Evolutionary conservation across 1,140 invertebrate species (phyloP), one percentile per base, ranked within the genome.

Genomic region (Aradophagus sp.): DNA sequence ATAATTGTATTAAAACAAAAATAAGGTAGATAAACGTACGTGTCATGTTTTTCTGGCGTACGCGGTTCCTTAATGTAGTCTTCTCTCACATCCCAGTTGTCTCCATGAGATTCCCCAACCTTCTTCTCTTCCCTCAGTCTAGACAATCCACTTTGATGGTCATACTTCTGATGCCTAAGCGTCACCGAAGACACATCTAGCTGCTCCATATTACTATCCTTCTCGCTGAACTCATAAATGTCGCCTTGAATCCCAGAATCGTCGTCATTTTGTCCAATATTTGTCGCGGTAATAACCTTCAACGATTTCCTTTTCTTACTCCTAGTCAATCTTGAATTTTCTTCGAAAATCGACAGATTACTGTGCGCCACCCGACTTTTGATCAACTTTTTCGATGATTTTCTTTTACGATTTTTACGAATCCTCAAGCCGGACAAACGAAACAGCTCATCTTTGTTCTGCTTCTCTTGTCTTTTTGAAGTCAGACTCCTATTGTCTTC

Each of bases 231-330:
- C 27, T 86, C 84, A 35, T 86, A 86, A 48, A 86, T 86, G 50
- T 86, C 84, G 7, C 83, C 84, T 48, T 86, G 84, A 38, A 86
- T 86, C 0, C 84, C 84, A 0, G 83, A 85, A 72, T 86, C 84
- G 20, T 86, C 84, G 11, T 86, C 84, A 8, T 79, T 82, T 23
- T 76, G 77, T 0, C 79, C 79, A 16, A 80, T 81, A 8, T 76
- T 76, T 1, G 61, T 53, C 1, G 73, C 47, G 0, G 69, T 38
- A 10, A 72, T 56, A 12, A 45, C 38, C 14, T 80, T 79, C 14
- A 77, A 69, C 39, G 50, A 38, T 32, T 83, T 82, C 41, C 77
- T 81, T 34, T 79, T 79, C 13, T 78, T 79, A 45, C 81, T 84
- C 20, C 83, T 79, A 1, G 82, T 84, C 8, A 81, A 48, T 65